Base-by-base conservation (phyloP, 2,888 invertebrate genomes). In the Drosophila paranaensis region DNA sequence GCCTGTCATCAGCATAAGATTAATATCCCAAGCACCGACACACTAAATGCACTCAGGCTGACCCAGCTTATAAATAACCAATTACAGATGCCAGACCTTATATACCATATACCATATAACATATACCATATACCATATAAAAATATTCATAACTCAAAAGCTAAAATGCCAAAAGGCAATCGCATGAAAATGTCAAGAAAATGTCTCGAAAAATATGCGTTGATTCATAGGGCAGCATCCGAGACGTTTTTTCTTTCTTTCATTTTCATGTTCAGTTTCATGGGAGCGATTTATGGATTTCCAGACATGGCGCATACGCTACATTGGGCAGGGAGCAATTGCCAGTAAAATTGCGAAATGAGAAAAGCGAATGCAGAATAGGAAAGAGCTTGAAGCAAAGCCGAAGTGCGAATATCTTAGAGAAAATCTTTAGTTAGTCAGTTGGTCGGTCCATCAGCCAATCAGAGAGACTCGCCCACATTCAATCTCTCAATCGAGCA, bases 241-340 rank as follows among this genome's bases (percentile, higher is more conserved):
- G 8, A n/a, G n/a, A n/a, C 10, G 14, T 35, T 43, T 10, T 16
- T 6, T 10, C 6, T 54, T 27, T 10, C 9, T 10, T 25, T 16
- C 13, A 30, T 37, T 37, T 13, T 4, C 37, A n/a, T 46, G 37
- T 45, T 39, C 6, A n/a, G 16, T 16, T 16, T 50, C 16, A 40
- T 57, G 39, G 74, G 57, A 51, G 46, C 60, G 54, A 64, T 78
- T 74, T 46, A 60, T 55, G 57, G 69, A 33, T 60, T 58, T 69
- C 48, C 66, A 64, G 77, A 74, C 75, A 88, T 85, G 82, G 81
- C 81, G 86, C 74, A 85, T 88, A 82, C 88, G 85, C 86, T 75
- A 75, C 78, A 81, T 82, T 82, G 82, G 73, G 63, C 85, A 87
- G 68, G 39, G 42, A 63, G 69, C 73, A 87, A 88, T 79, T 76